A percentile compares a stretch with the other conserved stretches of the same genome.
Evolutionary conservation across 2,113 vertebrate species (phyloP).

Genomic region (Zootoca vivipara): DNA sequence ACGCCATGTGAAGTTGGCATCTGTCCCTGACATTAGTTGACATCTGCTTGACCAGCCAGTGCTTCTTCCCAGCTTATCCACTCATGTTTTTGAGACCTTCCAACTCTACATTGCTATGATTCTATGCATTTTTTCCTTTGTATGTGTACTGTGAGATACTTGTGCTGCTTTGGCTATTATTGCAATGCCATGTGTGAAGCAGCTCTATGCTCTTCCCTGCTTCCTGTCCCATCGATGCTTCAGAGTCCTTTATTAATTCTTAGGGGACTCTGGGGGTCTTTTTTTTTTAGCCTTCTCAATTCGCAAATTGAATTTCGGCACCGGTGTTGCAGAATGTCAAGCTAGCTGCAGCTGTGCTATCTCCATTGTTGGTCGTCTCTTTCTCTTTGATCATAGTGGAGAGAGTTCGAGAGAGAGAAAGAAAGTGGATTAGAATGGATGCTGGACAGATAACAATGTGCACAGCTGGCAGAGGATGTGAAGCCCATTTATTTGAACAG

Average conservation of each 20-base stretch:
- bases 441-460: constrained; percentile 21
- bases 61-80: background rate
- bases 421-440: constrained; percentile 48
- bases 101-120: too few relatives aligned
- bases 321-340: constrained; percentile 44
- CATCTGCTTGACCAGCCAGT: too few relatives aligned
- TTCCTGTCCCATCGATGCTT: constrained; percentile 51
- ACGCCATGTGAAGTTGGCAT: too few relatives aligned
- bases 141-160: background rate
- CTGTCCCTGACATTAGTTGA: too few relatives aligned
- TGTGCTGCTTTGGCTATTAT: background rate
- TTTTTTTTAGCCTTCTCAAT: constrained; percentile 50
- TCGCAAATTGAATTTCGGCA: constrained; percentile 50
- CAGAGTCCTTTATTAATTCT: constrained; percentile 46
- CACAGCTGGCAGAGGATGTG: constrained; percentile 22
- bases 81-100: background rate
- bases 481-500: constrained; percentile 41
- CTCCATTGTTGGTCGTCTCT: constrained; percentile 47
- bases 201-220: constrained; percentile 49
- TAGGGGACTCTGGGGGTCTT: constrained; percentile 23
- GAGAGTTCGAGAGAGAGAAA: constrained; percentile 36
- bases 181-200: background rate
- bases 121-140: background rate
- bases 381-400: constrained; percentile 42
- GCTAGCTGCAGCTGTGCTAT: constrained; percentile 36